Evolutionary conservation across 2,797 vertebrate species (phyloP), one percentile per base, ranked within the genome.

Genomic region (Bradypodion pumilum): DNA sequence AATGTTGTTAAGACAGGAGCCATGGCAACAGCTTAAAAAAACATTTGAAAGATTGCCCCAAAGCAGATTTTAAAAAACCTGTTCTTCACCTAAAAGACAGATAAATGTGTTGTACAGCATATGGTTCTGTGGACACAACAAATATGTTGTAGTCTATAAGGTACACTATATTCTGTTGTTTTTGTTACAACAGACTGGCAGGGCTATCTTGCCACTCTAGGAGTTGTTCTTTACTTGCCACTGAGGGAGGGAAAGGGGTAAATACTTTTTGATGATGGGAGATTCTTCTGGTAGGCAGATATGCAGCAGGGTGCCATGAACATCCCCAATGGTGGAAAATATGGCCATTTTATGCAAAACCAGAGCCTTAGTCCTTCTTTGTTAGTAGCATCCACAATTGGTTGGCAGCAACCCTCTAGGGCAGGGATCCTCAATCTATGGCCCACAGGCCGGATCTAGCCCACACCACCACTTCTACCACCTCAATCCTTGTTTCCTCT

Each of bases 1-100:
- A n/a, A n/a, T n/a, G n/a, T n/a, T 29, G 23, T 83, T 68, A 83
- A 83, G 66, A 32, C n/a, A 69, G 63, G 46, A 76, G 29, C n/a
- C 74, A 84, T 78, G 74, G 66, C 15, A 82, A 82, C 60, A 60
- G n/a, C 4, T 25, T 78, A 27, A 27, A 66, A 66, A 49, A 42
- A n/a, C 37, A 78, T 69, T 25, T 37, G 40, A 23, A 35, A 29
- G 40, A 46, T 78, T 63, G 4, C 40, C 56, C 62, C 40, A 72
- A 72, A 78, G 32, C 66, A 78, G 40, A 63, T 35, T n/a, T 25
- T 19, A 46, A 40, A 83, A 70, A 37, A 83, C 70, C 66, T 27
- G 13, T 84, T 84, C 68, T 70, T 49, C 23, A 35, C 42, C 32
- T 12, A 44, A 62, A 72, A 37, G 40, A 13, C 40, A 70, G 60